Conservation (phyloP, 2,888 invertebrate genomes). For the Ceriagrion tenellum region DNA sequence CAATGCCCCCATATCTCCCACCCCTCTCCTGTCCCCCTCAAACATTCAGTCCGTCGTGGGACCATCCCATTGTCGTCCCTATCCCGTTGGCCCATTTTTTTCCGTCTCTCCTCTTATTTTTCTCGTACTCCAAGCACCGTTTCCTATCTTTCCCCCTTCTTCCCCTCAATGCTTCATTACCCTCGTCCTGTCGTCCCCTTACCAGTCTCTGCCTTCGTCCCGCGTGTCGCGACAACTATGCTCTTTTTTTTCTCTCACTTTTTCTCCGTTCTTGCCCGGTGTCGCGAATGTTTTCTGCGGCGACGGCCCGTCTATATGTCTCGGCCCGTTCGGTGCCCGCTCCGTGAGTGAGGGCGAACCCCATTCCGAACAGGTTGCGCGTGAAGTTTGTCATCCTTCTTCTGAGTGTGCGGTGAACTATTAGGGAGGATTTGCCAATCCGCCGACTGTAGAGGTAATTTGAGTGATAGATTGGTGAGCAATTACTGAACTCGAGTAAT, state of each 20-base stretch:
- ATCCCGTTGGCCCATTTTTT: constrained; percentile 24
- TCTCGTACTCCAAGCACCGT: not conserved
- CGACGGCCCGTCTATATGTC: not conserved
- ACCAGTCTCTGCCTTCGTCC: not conserved
- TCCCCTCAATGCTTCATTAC: not conserved
- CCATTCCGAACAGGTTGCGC: not conserved
- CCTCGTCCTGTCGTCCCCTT: not conserved
- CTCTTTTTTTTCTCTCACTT: not conserved
- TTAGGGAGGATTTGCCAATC: too few species aligned
- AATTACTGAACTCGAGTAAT: too few species aligned
- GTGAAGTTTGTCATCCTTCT: not conserved
- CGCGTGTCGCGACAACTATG: not conserved
- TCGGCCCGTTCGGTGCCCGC: too few species aligned
- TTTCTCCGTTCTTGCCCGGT: not conserved
- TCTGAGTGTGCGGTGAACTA: not conserved
- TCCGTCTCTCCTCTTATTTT: not conserved
- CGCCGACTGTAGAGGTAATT: too few species aligned
- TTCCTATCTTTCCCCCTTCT: not conserved
- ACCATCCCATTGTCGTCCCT: not conserved
- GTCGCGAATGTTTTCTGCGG: not conserved
- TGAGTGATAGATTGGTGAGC: too few species aligned
- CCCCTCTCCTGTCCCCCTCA: not conserved
- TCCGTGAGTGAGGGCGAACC: not conserved
- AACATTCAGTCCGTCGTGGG: not conserved
- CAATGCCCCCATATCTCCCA: not conserved